Conservation (phyloP, 2,888 invertebrate genomes). For the Agonopterix subpropinquella region DNA sequence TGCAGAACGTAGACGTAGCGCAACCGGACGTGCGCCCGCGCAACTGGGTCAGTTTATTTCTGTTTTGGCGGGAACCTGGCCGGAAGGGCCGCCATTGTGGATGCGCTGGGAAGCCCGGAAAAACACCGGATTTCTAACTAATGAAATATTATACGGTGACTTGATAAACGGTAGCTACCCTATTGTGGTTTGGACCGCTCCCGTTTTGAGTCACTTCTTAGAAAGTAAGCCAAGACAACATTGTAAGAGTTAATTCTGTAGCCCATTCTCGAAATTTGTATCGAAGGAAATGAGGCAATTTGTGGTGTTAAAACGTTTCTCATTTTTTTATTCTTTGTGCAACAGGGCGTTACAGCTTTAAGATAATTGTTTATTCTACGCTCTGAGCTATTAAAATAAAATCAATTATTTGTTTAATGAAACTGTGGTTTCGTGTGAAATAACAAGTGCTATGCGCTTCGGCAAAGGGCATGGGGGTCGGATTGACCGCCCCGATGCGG, state of each 20-base stretch:
- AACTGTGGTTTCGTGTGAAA: constrained; percentile 42
- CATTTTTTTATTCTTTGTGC: constrained; percentile 22
- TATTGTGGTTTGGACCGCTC: constrained; percentile 37
- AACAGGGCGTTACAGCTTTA: constrained; percentile 34
- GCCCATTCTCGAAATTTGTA: constrained; percentile 34
- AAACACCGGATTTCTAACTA: constrained; percentile 70
- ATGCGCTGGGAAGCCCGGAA: constrained; percentile 70
- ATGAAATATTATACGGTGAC: constrained; percentile 60
- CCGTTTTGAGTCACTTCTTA: constrained; percentile 36
- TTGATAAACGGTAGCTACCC: constrained; percentile 40
- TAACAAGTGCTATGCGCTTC: constrained; percentile 21
- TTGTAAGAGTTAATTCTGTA: constrained; percentile 36
- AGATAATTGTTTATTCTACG: constrained; percentile 28
- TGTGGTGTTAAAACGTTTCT: constrained; percentile 29
- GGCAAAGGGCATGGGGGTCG: constrained; percentile 41
- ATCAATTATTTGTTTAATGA: constrained; percentile 29
- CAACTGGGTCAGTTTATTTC: constrained; percentile 74
- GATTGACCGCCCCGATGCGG: constrained; percentile 56
- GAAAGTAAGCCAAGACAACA: constrained; percentile 48
- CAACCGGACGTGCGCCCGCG: constrained; percentile 53
- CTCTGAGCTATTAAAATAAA: constrained; percentile 26
- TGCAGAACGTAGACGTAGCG: constrained; percentile 58
- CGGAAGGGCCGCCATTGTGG: constrained; percentile 73
- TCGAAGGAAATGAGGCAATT: constrained; percentile 44
- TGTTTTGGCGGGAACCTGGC: constrained; percentile 75